These are phyloP conservation scores for Chiroxiphia lanceolata DNA, from an alignment of 2,797 vertebrate genomes.

Conservation along the genomic window DNA sequence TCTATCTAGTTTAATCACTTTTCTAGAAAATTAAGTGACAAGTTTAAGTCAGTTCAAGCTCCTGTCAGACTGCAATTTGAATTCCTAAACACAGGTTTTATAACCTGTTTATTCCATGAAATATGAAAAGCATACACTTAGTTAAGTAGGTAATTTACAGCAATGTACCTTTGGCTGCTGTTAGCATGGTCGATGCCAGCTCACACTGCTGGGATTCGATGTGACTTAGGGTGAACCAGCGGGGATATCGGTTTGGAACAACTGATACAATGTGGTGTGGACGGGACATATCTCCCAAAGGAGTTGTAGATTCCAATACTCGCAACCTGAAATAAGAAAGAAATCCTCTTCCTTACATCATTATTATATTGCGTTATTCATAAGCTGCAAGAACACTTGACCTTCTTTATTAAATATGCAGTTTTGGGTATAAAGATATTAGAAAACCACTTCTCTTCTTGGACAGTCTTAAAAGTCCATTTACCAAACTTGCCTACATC, in stretches of 20 bases:
- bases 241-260: slow-evolving; percentile 90
- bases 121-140: slow-evolving; percentile 10
- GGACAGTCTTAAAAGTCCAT: neutral
- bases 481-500: neutral
- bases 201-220: slow-evolving; percentile 98
- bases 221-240: slow-evolving; percentile 97
- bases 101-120: neutral
- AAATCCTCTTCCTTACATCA: neutral
- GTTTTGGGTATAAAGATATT: neutral
- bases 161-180: slow-evolving; percentile 93
- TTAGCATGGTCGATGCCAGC: slow-evolving; percentile 97
- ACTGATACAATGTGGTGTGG: slow-evolving; percentile 92
- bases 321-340: slow-evolving; percentile 80
- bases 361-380: neutral
- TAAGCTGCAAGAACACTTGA: neutral
- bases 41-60: neutral
- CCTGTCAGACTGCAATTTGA: neutral
- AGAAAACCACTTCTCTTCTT: neutral
- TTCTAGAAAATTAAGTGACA: neutral
- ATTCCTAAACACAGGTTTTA: neutral
- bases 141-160: neutral
- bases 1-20: neutral
- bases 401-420: neutral
- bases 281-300: slow-evolving; percentile 84
- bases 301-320: slow-evolving; percentile 89